Base-by-base conservation (phyloP, 1,140 invertebrate genomes). In the Camponotus vicinus region DNA sequence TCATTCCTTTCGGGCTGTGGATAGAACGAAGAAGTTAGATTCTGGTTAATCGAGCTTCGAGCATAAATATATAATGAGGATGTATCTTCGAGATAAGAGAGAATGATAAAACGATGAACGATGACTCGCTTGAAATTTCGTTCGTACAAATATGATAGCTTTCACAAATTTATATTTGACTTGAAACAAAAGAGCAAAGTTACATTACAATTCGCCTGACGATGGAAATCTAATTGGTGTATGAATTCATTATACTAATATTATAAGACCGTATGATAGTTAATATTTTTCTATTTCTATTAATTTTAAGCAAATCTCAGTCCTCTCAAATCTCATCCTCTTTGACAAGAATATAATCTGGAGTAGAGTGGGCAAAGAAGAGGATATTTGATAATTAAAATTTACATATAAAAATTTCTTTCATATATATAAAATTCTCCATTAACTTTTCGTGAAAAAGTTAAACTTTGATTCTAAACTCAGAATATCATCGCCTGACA, bases 1-100 rank as follows among this genome's bases (percentile, higher is more conserved):
- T 7, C 55, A 32, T 18, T 70, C 21, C 69, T 49, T 52, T 49
- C 73, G 57, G 64, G 42, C 18, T 42, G 37, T 59, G 67, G 18
- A 42, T 66, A 59, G 45, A 83, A 55, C 7, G 9, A 15, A 55
- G 37, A 61, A 18, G 40, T 21, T 40, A 45, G 34, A 70, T 55
- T 71, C 32, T 18, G 55, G 27, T 34, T 21, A 57, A 55, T 52
- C n/a, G 11, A 21, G 75, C 45, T 13, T 27, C 4, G 37, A 4
- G n/a, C 34, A 21, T 73, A 52, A 73, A 59, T 52, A 27, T 21
- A 21, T 61, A 52, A 73, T 59, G 67, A 61, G 13, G 27, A 71
- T 15, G 59, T 73, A 73, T 61, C 79, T 61, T 15, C 2, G n/a
- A 32, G 79, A 82, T 59, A 82, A 61, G 15, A 32, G 78, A 1